Percentiles rank a stretch among this genome's conserved stretches.
Conservation (phyloP, 2,888 invertebrate species). For the Emmelina monodactyla region DNA sequence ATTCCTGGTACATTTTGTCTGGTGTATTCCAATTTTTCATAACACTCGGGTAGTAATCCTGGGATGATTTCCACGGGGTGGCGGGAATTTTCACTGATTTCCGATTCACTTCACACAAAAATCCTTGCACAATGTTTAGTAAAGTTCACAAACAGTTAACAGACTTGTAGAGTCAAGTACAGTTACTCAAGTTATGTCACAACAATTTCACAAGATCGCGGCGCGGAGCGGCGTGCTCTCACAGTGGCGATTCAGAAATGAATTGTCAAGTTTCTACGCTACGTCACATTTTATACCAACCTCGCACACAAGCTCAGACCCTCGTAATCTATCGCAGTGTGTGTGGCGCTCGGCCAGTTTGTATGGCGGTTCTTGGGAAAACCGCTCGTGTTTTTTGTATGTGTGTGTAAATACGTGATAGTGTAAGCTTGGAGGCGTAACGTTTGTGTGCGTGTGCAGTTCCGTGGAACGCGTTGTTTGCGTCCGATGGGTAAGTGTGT, state of each 20-base stretch:
- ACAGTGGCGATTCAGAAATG: slow-evolving; percentile 25
- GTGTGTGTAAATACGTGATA: no score
- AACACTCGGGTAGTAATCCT: slow-evolving; percentile 21
- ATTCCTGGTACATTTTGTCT: slow-evolving; percentile 51
- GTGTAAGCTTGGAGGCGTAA: no score
- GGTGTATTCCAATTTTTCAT: slow-evolving; percentile 7
- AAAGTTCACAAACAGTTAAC: slow-evolving; percentile 7
- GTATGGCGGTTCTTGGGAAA: slow-evolving; percentile 45
- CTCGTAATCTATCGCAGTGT: slow-evolving; percentile 26
- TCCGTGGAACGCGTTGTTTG: no score
- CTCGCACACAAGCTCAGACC: neutral
- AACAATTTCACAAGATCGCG: slow-evolving; percentile 51
- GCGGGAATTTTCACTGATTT: slow-evolving; percentile 29
- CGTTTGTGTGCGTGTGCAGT: no score
- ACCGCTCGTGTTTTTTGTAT: slow-evolving; percentile 21
- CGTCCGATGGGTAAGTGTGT: no score
- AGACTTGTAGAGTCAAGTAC: neutral
- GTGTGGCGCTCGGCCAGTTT: slow-evolving; percentile 29
- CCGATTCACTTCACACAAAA: slow-evolving; percentile 31
- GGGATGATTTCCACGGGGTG: slow-evolving; percentile 32
- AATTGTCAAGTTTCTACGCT: slow-evolving; percentile 26
- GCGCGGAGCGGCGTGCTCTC: slow-evolving; percentile 27
- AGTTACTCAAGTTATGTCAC: slow-evolving; percentile 36
- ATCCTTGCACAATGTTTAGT: slow-evolving; percentile 17
- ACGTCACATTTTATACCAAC: slow-evolving; percentile 24